Conservation (phyloP, 2,888 invertebrate genomes). For the Ormyrus pomaceus region DNA sequence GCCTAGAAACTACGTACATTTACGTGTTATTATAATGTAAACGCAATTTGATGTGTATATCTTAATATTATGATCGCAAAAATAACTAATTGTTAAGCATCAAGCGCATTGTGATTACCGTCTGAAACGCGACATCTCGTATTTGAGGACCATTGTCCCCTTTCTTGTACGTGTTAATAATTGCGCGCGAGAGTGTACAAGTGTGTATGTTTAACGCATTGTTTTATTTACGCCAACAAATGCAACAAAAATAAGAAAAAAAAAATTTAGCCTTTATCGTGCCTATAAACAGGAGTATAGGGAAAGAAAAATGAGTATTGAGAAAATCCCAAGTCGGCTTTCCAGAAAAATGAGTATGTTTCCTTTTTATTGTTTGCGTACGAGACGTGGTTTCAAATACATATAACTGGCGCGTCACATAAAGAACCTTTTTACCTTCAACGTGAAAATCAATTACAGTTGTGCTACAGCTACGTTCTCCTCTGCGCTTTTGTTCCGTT, state of each 20-base stretch:
- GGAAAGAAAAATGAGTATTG: conserved; percentile 47
- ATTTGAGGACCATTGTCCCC: conserved; percentile 51
- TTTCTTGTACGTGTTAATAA: conserved; percentile 35
- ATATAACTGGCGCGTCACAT: not conserved
- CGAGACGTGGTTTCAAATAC: conserved; percentile 6
- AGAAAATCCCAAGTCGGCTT: conserved; percentile 31
- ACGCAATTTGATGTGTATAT: conserved; percentile 45
- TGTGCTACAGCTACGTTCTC: not conserved
- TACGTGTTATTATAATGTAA: conserved; percentile 32
- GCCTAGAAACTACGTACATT: conserved; percentile 45
- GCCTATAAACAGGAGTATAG: conserved; percentile 62
- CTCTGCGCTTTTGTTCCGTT: not conserved
- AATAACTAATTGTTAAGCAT: conserved; percentile 59
- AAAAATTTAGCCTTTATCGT: conserved; percentile 68
- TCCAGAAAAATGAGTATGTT: conserved; percentile 24
- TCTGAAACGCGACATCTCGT: conserved; percentile 57
- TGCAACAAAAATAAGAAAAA: conserved; percentile 59
- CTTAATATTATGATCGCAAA: conserved; percentile 53
- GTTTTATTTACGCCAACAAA: conserved; percentile 66
- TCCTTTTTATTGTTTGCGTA: conserved; percentile 15
- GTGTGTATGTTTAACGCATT: conserved; percentile 41
- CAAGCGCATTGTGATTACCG: conserved; percentile 69
- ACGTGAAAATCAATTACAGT: too few relatives aligned
- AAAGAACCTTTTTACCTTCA: too few relatives aligned
- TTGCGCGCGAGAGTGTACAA: conserved; percentile 17